Base-by-base conservation (phyloP, 2,888 invertebrate genomes). In the Drosophila mettleri region DNA sequence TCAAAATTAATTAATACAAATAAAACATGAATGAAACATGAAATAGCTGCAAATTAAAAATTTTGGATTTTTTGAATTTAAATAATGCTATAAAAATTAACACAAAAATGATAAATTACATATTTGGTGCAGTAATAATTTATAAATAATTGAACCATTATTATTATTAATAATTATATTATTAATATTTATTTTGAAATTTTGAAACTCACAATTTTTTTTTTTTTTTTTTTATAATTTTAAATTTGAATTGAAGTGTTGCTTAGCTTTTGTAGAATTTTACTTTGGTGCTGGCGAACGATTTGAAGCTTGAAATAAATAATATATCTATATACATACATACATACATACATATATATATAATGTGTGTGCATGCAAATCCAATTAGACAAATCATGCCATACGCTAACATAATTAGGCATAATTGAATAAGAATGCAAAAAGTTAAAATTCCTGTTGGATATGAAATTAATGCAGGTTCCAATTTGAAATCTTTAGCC, bases 271-370 rank as follows among this genome's bases (percentile, higher is more conserved):
- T 89, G 76, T 69, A 82, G 78, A 83, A 85, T 73, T 74, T 81
- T 34, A 91, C 87, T 85, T 86, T 87, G 69, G 78, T 78, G 48
- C 71, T 81, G 16, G 86, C 80, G 62, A 90, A 90, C 20, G 80
- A 88, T 68, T 80, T 83, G 60, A 75, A 81, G 70, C 86, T 87
- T 70, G 38, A 34, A 78, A 46, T n/a, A 8, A 46, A 41, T 29
- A 43, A 54, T 31, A 16, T 3, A 61, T n/a, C 24, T 1, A 49
- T 14, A n/a, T 24, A 24, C n/a, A n/a, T 14, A 22, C 0, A 41
- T 39, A 20, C 9, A 16, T 38, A 12, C 3, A 39, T 18, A 39
- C 20, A 14, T 16, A 20, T 43, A n/a, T 24, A 24, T 39, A 12
- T 5, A 38, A 20, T 39, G 39, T 22, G 20, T 20, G 20, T 39